A percentile compares a stretch with the other conserved stretches of the same genome.
These are phyloP conservation scores for Phaethornis superciliosus DNA, from an alignment of 2,113 vertebrate genomes.

Conservation along the genomic window DNA sequence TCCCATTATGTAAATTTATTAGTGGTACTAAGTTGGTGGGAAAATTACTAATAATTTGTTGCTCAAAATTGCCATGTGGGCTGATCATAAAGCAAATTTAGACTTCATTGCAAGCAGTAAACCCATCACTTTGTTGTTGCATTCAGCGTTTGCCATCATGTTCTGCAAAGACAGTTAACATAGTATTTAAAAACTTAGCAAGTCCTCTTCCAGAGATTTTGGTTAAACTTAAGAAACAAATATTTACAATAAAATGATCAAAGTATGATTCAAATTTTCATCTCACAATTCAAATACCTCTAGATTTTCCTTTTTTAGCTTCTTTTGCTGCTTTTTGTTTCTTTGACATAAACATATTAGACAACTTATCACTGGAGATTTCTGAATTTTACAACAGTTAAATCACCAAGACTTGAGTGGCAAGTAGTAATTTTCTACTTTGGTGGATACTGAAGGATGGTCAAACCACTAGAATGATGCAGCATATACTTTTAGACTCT, in stretches of 20 bases:
- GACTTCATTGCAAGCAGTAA: background rate
- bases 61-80: background rate
- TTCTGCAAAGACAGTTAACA: background rate
- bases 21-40: background rate
- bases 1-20: background rate
- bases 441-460: background rate
- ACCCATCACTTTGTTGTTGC: too few species aligned
- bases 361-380: background rate
- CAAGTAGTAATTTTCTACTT: background rate
- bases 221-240: background rate
- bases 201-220: background rate
- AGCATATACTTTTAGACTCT: background rate
- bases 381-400: background rate
- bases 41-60: background rate
- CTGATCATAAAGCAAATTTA: background rate
- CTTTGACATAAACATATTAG: background rate
- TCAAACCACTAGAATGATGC: background rate
- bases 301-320: background rate
- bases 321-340: background rate
- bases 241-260: background rate
- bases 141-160: background rate
- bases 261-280: background rate
- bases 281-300: background rate
- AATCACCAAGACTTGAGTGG: background rate
- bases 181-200: background rate